Evolutionary conservation across 2,888 invertebrate species (phyloP).

Genomic region (Parelbella ahira): DNA sequence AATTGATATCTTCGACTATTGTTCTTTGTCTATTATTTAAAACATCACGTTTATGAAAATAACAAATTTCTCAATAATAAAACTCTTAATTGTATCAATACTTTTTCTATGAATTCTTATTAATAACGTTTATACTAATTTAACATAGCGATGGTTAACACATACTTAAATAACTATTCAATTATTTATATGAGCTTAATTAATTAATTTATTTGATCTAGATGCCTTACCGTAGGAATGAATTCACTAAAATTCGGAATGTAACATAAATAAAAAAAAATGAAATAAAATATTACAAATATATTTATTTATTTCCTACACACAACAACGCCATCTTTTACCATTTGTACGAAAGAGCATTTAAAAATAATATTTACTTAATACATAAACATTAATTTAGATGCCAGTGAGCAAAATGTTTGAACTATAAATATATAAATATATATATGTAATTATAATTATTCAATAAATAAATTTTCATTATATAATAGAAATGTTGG

Average conservation of each 20-base stretch:
- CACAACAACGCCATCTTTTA: conserved; percentile 29
- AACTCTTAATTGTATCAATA: too few relatives aligned
- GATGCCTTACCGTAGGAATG: conserved; percentile 41
- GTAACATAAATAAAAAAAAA: conserved; percentile 25
- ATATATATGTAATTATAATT: too few relatives aligned
- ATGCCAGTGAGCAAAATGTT: conserved; percentile 1
- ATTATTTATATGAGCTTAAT: conserved; percentile 41
- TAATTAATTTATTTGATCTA: conserved; percentile 69
- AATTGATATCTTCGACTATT: too few relatives aligned
- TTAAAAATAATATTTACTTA: conserved; percentile 7
- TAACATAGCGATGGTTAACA: conserved; percentile 32
- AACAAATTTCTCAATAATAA: too few relatives aligned
- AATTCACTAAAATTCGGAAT: conserved; percentile 29
- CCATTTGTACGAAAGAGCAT: conserved; percentile 25
- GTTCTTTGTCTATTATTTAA: too few relatives aligned
- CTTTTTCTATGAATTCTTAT: too few relatives aligned
- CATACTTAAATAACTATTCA: conserved; percentile 34
- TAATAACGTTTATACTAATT: conserved; percentile 26
- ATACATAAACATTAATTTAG: conserved; percentile 12
- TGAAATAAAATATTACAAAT: conserved; percentile 27
- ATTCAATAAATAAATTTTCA: too few relatives aligned
- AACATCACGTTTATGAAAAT: too few relatives aligned
- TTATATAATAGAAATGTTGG: too few relatives aligned
- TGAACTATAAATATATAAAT: too few relatives aligned
- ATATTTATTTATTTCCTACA: conserved; percentile 28